phyloP scores from a whole-genome alignment of 2,888 invertebrate genomes.

The Caenorhabditis angaria region DNA sequence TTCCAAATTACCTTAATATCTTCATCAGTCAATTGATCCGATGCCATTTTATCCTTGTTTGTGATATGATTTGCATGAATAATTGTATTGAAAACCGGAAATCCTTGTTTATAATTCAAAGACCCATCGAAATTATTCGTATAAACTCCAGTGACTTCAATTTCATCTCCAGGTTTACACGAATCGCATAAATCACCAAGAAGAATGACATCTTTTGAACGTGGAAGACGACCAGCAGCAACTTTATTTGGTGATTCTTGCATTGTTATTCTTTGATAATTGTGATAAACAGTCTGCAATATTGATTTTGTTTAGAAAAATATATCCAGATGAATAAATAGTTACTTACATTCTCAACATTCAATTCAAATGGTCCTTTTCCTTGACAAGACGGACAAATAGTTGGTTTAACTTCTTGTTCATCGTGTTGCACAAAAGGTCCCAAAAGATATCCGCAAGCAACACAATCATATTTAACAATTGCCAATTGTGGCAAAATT shows the following conservation, averaged over 20 bases:
- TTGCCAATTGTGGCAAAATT: constrained; percentile 90
- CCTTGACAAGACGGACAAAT: constrained; percentile 98
- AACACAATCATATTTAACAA: constrained; percentile 96
- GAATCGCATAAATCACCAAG: constrained; percentile 93
- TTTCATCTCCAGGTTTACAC: constrained; percentile 97
- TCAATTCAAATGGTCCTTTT: constrained; percentile 92
- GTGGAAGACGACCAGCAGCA: constrained; percentile 93
- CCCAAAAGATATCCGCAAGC: constrained; percentile 94
- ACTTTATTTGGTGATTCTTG: constrained; percentile 98
- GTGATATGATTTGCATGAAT: constrained; percentile 93
- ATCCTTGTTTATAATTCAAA: constrained; percentile 88
- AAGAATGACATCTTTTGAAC: constrained; percentile 94
- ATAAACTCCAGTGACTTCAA: constrained; percentile 87
- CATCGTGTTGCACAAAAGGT: constrained; percentile 84
- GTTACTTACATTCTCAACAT: constrained; percentile 83
- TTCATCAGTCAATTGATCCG: constrained; percentile 92
- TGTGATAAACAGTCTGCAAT: constrained; percentile 92
- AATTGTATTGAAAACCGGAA: constrained; percentile 97
- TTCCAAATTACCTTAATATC: constrained; percentile 88
- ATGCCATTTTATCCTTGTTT: constrained; percentile 78
- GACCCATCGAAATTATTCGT: constrained; percentile 98
- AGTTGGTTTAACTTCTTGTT: constrained; percentile 91
- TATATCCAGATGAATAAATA: background rate
- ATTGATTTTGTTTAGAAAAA: background rate
- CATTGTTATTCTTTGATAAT: constrained; percentile 95